Evolutionary conservation across 2,888 invertebrate genomes (phyloP).

Genomic region (Leucania comma): DNA sequence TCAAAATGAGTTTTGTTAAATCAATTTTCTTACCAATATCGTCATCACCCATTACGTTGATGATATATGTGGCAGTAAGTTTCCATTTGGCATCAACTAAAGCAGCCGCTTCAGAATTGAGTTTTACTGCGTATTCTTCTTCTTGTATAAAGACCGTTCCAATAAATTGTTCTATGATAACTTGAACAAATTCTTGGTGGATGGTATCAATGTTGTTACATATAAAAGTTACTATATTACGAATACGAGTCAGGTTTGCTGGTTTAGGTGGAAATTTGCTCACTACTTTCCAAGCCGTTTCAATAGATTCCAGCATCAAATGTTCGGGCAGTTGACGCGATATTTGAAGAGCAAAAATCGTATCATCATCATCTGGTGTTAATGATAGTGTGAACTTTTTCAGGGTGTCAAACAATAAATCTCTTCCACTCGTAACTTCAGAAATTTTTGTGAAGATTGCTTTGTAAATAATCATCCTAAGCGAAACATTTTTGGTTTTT

Average conservation of each 20-base stretch:
- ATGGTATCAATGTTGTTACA: slow-evolving; percentile 59
- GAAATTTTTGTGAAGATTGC: slow-evolving; percentile 68
- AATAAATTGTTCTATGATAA: slow-evolving; percentile 71
- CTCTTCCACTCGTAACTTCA: slow-evolving; percentile 53
- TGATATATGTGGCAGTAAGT: slow-evolving; percentile 63
- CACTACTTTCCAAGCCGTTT: slow-evolving; percentile 71
- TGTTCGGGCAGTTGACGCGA: slow-evolving; percentile 63
- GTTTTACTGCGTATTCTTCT: slow-evolving; percentile 35
- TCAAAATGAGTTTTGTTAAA: slow-evolving; percentile 59
- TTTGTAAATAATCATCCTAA: slow-evolving; percentile 73
- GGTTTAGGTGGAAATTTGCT: slow-evolving; percentile 67
- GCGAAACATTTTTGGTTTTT: slow-evolving; percentile 73
- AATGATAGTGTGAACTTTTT: slow-evolving; percentile 70
- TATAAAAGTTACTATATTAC: slow-evolving; percentile 64
- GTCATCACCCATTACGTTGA: slow-evolving; percentile 47
- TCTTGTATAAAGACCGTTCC: slow-evolving; percentile 54
- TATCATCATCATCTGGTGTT: slow-evolving; percentile 73
- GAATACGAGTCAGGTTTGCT: slow-evolving; percentile 63
- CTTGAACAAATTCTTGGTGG: slow-evolving; percentile 63
- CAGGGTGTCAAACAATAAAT: slow-evolving; percentile 70
- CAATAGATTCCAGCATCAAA: slow-evolving; percentile 65
- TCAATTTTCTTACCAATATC: slow-evolving; percentile 54
- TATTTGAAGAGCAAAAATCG: slow-evolving; percentile 67
- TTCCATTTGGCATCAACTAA: slow-evolving; percentile 69
- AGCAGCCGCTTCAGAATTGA: slow-evolving; percentile 23